Percentiles rank a stretch among this genome's conserved stretches.
These are phyloP conservation scores for Lucinisca nassula DNA, from an alignment of 2,888 invertebrate genomes.

Conservation along the genomic window DNA sequence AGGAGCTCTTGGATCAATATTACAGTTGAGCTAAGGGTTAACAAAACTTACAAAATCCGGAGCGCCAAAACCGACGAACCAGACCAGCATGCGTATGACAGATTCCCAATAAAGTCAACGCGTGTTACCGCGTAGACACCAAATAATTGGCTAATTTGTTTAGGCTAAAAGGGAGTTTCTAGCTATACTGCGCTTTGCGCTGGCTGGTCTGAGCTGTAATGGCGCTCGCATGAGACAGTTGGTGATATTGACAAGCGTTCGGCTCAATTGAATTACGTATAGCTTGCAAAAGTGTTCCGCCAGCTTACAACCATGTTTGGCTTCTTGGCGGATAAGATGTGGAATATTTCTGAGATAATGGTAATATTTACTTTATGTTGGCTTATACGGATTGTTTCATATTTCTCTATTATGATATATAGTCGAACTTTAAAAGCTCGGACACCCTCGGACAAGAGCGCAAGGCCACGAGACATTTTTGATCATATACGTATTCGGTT, in stretches of 20 bases:
- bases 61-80: background rate
- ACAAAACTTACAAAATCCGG: background rate
- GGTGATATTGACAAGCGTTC: background rate
- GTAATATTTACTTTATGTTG: background rate
- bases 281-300: background rate
- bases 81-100: background rate
- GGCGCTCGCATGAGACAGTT: background rate
- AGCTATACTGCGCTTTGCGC: background rate
- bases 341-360: background rate
- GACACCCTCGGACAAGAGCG: too few relatives aligned
- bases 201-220: background rate
- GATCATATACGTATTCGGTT: too few relatives aligned
- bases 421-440: too few relatives aligned
- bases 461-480: too few relatives aligned
- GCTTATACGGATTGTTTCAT: too few relatives aligned
- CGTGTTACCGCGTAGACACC: background rate
- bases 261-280: conserved; percentile 6
- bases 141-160: background rate
- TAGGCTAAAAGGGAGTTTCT: background rate
- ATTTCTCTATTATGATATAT: too few relatives aligned
- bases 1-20: background rate
- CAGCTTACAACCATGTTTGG: background rate
- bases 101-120: background rate
- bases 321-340: background rate
- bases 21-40: background rate